These are phyloP conservation scores for Melipona quadrifasciata DNA, from an alignment of 1,140 invertebrate species.

Conservation along the genomic window DNA sequence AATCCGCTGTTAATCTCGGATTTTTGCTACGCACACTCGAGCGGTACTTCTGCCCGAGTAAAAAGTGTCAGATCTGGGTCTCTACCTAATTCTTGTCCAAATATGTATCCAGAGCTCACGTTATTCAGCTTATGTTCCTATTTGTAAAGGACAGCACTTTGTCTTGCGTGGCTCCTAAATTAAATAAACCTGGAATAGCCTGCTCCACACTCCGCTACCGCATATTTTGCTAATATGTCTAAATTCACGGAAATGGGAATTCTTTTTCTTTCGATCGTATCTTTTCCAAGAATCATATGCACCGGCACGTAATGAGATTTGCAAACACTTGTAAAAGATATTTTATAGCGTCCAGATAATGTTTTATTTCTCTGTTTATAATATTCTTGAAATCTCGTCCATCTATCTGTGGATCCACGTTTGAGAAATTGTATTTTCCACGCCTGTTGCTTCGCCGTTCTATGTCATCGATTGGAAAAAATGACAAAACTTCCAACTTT, in stretches of 20 bases:
- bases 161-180: background rate
- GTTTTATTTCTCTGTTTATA: no score
- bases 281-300: no score
- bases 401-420: no score
- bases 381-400: no score
- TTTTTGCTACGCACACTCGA: background rate
- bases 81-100: slow-evolving; percentile 23
- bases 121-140: slow-evolving; percentile 6
- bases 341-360: no score
- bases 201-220: background rate
- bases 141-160: slow-evolving; percentile 13
- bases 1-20: background rate
- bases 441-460: no score
- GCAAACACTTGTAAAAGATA: no score
- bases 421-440: no score
- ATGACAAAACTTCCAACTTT: no score
- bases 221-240: background rate
- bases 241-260: background rate
- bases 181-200: slow-evolving; percentile 31
- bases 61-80: background rate
- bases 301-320: no score
- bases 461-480: no score
- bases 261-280: background rate
- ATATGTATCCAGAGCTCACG: background rate
- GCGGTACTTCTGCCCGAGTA: background rate